Percentiles rank a stretch among this genome's conserved stretches.
These are phyloP conservation scores for Sphaerophoria taeniata DNA, from an alignment of 2,888 invertebrate genomes.

Conservation along the genomic window DNA sequence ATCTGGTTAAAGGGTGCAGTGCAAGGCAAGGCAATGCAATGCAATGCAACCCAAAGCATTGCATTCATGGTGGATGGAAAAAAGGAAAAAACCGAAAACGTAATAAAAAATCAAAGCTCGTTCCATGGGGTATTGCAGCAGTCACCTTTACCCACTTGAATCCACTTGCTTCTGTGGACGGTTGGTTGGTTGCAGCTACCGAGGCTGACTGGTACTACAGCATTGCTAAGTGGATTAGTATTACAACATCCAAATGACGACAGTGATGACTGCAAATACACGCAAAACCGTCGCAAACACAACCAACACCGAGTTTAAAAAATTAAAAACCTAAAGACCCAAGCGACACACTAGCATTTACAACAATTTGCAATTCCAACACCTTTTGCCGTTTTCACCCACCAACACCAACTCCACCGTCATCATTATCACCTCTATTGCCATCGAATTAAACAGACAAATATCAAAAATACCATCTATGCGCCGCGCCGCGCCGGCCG, in stretches of 20 bases:
- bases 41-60: neutral
- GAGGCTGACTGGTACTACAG: constrained; percentile 23
- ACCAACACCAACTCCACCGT: neutral
- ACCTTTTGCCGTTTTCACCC: neutral
- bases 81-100: constrained; percentile 40
- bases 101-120: constrained; percentile 61
- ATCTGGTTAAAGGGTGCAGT: constrained; percentile 56
- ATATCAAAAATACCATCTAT: constrained; percentile 57
- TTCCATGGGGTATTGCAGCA: constrained; percentile 62
- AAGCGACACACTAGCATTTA: constrained; percentile 38
- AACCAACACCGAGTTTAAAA: constrained; percentile 38
- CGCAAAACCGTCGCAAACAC: neutral
- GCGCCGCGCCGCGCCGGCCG: constrained; percentile 14
- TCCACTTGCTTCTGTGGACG: constrained; percentile 61
- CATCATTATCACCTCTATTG: neutral
- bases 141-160: constrained; percentile 73
- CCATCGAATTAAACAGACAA: constrained; percentile 30
- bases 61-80: neutral
- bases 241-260: constrained; percentile 70
- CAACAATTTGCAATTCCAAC: constrained; percentile 20
- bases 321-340: constrained; percentile 12
- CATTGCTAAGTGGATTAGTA: constrained; percentile 71
- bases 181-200: constrained; percentile 32
- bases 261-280: constrained; percentile 20
- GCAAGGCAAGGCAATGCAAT: constrained; percentile 14